phyloP scores from a whole-genome alignment of 2,888 invertebrate genomes.

The Falcaria lacertinaria region DNA sequence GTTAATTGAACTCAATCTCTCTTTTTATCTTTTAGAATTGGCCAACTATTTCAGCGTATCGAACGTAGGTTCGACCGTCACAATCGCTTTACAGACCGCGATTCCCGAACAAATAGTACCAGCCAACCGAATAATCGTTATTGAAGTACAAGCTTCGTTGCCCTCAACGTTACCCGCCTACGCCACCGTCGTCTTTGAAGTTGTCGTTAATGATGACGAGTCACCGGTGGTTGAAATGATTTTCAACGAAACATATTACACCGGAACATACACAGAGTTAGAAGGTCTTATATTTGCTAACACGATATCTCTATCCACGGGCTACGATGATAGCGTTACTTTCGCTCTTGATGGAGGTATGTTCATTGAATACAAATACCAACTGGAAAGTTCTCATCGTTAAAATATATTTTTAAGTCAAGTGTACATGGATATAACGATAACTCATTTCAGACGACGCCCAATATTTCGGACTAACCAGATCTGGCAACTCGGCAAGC shows the following conservation, averaged over 20 bases:
- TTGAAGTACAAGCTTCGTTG: constrained; percentile 14
- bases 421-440: too few species aligned
- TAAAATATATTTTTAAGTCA: too few species aligned
- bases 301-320: constrained; percentile 5
- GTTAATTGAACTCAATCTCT: too few species aligned
- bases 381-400: too few species aligned
- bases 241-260: too few species aligned
- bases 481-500: background rate
- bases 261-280: too few species aligned
- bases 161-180: constrained; percentile 6
- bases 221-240: constrained; percentile 12
- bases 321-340: constrained; percentile 7
- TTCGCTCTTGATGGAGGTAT: constrained; percentile 16
- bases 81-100: constrained; percentile 7
- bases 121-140: constrained; percentile 16
- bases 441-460: constrained; percentile 14
- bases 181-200: constrained; percentile 10
- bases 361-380: too few species aligned
- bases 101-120: constrained; percentile 23
- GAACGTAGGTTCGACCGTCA: constrained; percentile 11
- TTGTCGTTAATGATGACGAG: background rate
- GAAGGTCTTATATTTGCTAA: too few species aligned
- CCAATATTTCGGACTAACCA: constrained; percentile 13
- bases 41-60: constrained; percentile 12
- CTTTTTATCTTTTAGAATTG: constrained; percentile 15